Evolutionary conservation across 2,113 vertebrate species (phyloP).

Genomic region (Osmerus mordax): DNA sequence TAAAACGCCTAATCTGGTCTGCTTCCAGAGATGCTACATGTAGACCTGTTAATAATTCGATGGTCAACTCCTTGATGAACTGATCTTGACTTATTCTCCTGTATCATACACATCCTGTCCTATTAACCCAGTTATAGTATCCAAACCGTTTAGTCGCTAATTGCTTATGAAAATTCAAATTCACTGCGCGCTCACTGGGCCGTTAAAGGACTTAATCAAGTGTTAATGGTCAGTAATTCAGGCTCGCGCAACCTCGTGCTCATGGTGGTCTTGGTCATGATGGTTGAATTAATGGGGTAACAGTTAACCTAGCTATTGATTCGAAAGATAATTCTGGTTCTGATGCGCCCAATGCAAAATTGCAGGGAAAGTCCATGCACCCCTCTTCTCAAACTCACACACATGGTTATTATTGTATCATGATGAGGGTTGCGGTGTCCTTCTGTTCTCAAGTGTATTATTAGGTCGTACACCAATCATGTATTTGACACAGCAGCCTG

Average conservation of each 20-base stretch:
- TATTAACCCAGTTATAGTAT: neutral
- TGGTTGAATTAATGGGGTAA: neutral
- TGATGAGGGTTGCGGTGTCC: too few relatives aligned
- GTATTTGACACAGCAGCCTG: too few relatives aligned
- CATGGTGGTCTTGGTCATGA: conserved; percentile 19
- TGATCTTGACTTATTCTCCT: too few relatives aligned
- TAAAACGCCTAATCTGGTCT: too few relatives aligned
- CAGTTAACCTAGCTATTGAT: conserved; percentile 27
- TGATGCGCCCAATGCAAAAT: conserved; percentile 34
- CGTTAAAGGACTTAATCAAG: neutral
- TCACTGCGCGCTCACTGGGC: neutral
- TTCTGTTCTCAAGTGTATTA: too few relatives aligned
- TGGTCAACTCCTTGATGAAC: neutral
- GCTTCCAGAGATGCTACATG: too few relatives aligned
- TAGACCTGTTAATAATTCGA: conserved; percentile 9
- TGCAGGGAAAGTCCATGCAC: neutral
- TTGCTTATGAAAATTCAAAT: neutral
- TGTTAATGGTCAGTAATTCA: neutral
- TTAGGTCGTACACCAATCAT: too few relatives aligned
- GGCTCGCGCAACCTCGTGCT: conserved; percentile 6
- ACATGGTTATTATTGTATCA: too few relatives aligned
- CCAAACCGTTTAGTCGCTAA: neutral
- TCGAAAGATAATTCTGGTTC: conserved; percentile 43
- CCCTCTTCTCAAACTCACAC: too few relatives aligned
- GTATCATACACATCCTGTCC: too few relatives aligned